Evolutionary conservation across 1,140 invertebrate species (phyloP).

Genomic region (Dysdera silvatica): DNA sequence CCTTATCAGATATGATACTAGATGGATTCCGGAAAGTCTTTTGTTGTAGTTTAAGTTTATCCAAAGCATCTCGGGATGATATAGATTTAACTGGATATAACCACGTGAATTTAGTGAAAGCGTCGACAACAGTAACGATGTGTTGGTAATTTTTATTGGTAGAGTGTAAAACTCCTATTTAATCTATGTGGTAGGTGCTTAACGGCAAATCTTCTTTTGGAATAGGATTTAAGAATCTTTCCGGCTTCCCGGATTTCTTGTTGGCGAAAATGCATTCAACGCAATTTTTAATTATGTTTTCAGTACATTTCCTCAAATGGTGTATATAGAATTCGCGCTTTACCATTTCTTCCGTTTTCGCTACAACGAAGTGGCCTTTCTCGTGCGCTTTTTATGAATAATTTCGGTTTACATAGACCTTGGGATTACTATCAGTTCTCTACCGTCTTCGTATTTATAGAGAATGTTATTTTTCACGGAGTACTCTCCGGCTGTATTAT

Average conservation of each 20-base stretch:
- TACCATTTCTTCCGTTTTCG: neutral
- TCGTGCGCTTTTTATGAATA: neutral
- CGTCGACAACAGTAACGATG: neutral
- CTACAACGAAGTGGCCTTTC: neutral
- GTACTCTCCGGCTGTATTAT: neutral
- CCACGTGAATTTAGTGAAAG: neutral
- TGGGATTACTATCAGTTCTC: conserved; percentile 1
- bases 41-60: neutral
- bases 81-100: neutral
- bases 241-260: conserved; percentile 1
- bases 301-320: neutral
- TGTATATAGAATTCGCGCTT: neutral
- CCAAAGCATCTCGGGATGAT: neutral
- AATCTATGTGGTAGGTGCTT: neutral
- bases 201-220: conserved; percentile 7
- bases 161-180: too few species aligned
- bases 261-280: conserved; percentile 5
- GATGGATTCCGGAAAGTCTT: neutral
- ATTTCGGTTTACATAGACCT: neutral
- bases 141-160: conserved; percentile 4
- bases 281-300: neutral
- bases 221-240: conserved; percentile 5
- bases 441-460: neutral
- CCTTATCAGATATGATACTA: neutral
- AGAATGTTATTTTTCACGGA: neutral